A percentile compares a stretch with the other conserved stretches of the same genome.
phyloP scores from a whole-genome alignment of 2,797 vertebrate species.

The Chrysocyon brachyurus region DNA sequence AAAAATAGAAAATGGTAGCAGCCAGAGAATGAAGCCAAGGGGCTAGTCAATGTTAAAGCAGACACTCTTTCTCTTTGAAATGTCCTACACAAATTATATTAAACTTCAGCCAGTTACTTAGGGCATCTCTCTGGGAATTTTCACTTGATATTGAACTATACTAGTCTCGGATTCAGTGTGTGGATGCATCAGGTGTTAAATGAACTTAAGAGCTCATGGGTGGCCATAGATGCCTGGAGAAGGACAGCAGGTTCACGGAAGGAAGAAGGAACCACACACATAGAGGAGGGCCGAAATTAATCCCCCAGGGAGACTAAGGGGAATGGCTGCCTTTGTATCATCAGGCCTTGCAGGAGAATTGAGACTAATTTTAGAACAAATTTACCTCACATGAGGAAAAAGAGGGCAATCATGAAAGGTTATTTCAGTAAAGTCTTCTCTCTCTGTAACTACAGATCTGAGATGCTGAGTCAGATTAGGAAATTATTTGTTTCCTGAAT shows the following conservation, averaged over 20 bases:
- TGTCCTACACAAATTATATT: not conserved
- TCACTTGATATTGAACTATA: not conserved
- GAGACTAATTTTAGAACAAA: constrained; percentile 7
- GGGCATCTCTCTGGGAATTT: not conserved
- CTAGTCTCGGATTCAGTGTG: not conserved
- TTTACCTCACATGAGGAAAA: not conserved
- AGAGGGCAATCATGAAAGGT: not conserved
- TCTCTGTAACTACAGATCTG: not conserved
- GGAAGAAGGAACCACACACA: not conserved
- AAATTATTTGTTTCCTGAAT: constrained; percentile 46
- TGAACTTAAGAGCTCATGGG: not conserved
- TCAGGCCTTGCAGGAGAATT: not conserved
- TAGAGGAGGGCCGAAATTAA: not conserved
- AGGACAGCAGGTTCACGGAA: not conserved
- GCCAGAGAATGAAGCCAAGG: not conserved
- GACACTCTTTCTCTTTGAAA: not conserved
- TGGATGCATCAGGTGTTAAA: not conserved
- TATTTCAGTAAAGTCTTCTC: constrained; percentile 40
- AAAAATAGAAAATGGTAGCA: constrained; percentile 10
- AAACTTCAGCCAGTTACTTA: not conserved
- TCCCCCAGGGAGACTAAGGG: not conserved
- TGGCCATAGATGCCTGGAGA: not conserved
- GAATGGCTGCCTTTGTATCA: not conserved
- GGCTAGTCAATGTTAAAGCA: not conserved
- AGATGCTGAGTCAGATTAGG: constrained; percentile 13